A percentile compares a stretch with the other conserved stretches of the same genome.
Conservation (phyloP, 2,797 vertebrate species). For the Cottoperca gobio region DNA sequence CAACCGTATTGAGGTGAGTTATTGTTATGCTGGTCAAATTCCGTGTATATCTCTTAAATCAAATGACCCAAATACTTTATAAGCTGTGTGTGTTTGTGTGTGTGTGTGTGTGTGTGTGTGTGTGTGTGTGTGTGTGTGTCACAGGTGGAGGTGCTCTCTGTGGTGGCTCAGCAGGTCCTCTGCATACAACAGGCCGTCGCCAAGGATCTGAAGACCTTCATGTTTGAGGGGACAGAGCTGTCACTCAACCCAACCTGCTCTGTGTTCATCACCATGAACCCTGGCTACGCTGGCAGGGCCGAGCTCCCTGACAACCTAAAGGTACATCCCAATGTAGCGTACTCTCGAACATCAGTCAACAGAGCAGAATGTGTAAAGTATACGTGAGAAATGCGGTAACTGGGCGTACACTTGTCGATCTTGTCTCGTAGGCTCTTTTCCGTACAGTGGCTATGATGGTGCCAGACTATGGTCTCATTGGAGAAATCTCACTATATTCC, state of each 20-base stretch:
- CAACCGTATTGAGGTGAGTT: constrained; percentile 95
- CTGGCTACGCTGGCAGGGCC: constrained; percentile 93
- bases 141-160: constrained; percentile 96
- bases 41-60: background rate
- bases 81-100: too few relatives aligned
- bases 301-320: constrained; percentile 97
- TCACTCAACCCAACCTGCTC: constrained; percentile 93
- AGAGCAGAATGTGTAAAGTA: background rate
- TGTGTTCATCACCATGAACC: constrained; percentile 98
- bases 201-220: constrained; percentile 88
- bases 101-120: too few relatives aligned
- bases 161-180: constrained; percentile 95
- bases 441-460: constrained; percentile 98
- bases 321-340: constrained; percentile 71
- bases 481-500: constrained; percentile 96
- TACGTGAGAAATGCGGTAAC: background rate
- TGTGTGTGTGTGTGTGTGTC: constrained; percentile 14
- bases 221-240: constrained; percentile 94
- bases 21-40: background rate
- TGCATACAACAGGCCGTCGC: constrained; percentile 94
- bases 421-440: constrained; percentile 89
- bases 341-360: background rate
- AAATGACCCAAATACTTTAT: background rate
- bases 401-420: too few relatives aligned
- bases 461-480: constrained; percentile 95